Conservation (phyloP, 2,888 invertebrate species). For the Osedax frankpressi region DNA sequence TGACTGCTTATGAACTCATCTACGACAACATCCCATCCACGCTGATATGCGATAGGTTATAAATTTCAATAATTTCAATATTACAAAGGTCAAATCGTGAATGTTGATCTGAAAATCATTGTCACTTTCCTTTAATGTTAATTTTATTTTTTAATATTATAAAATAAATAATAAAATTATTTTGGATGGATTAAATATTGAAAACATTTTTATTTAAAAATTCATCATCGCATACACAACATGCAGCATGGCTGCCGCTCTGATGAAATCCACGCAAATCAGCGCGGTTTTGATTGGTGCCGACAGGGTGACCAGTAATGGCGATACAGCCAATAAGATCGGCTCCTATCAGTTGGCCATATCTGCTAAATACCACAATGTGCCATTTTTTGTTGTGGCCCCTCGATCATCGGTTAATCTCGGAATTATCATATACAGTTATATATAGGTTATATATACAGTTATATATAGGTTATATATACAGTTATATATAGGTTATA, state of each 20-base stretch:
- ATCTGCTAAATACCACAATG: constrained; percentile 71
- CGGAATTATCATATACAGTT: background rate
- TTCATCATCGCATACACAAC: too few relatives aligned
- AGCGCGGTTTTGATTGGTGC: constrained; percentile 92
- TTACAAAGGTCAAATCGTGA: too few relatives aligned
- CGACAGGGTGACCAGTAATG: constrained; percentile 86
- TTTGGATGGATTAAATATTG: too few relatives aligned
- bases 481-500: background rate
- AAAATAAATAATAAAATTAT: too few relatives aligned
- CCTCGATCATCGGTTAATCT: constrained; percentile 59
- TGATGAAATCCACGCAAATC: constrained; percentile 70
- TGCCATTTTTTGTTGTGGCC: constrained; percentile 90
- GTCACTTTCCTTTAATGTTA: too few relatives aligned
- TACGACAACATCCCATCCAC: constrained; percentile 69
- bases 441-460: background rate
- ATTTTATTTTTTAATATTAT: too few relatives aligned
- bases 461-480: background rate
- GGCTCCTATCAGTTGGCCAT: constrained; percentile 59
- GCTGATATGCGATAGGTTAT: constrained; percentile 65
- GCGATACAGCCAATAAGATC: constrained; percentile 97
- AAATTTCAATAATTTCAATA: too few relatives aligned
- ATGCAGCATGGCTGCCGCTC: constrained; percentile 72
- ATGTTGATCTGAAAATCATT: too few relatives aligned
- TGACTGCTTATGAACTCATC: constrained; percentile 88
- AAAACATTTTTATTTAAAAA: too few relatives aligned